Base-by-base conservation (phyloP, 2,113 vertebrate genomes). In the Tragelaphus scriptus region DNA sequence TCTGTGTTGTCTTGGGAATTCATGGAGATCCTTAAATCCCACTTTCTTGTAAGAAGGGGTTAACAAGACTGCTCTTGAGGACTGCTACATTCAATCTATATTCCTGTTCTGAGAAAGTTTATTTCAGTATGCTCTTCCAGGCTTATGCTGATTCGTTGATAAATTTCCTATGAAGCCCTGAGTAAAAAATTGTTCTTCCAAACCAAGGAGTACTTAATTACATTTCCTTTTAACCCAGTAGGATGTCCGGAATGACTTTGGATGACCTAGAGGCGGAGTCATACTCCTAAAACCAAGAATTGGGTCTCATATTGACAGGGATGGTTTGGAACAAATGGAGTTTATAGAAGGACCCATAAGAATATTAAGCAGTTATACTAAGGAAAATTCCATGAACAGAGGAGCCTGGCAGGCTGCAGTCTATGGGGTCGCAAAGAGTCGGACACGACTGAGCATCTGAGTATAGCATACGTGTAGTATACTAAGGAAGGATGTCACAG, bases 361-460 rank as follows among this genome's bases (percentile, higher is more conserved):
- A 59, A 61, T 97, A 95, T 96, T 97, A 55, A 53, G 93, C 71
- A 77, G 3, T 44, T 7, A 77, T 15, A 15, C 71, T 77, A 26
- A 77, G 36, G 40, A 44, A 44, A 77, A 44, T 26, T 23, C 23
- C 40, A 44, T 44, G 23, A 44, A 77, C 71, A 77, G 40, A 77
- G 40, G 71, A 77, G 40, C 40, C 71, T 44, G 40, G 40, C 40
- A 77, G 71, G 40, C 71, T 44, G 44, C 23, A 44, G 40, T 77
- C 40, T 44, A 26, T 77, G 40, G 71, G 40, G 40, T 44, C 3
- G 6, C 71, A 77, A 25, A 75, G 23, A 77, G 40, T 44, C 23
- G 1, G 71, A 77, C 71, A 26, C 2, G 12, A 44, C 23, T 15
- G 71, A 77, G 71, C 71, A 44, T 77, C 71, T 44, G 71, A 77